These are phyloP conservation scores for Parapsyche elsis DNA, from an alignment of 1,140 invertebrate species.

Conservation along the genomic window DNA sequence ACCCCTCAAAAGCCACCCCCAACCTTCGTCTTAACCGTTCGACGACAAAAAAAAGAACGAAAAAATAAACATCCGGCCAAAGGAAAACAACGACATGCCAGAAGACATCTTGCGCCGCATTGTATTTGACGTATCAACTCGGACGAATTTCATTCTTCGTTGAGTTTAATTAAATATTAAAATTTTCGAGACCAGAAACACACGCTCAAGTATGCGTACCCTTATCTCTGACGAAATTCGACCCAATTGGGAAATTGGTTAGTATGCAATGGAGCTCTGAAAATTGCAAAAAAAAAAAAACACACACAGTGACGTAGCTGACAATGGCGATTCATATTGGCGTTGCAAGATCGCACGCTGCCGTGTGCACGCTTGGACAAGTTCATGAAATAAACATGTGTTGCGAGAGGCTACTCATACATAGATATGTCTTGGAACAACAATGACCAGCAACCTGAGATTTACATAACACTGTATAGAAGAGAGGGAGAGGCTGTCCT, in stretches of 20 bases:
- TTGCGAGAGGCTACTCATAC: neutral
- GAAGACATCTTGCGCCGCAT: neutral
- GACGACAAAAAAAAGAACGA: neutral
- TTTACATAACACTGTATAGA: neutral
- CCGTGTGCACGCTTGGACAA: neutral
- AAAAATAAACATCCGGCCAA: neutral
- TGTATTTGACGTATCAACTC: constrained; percentile 1
- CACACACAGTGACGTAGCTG: too few species aligned
- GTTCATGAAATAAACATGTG: constrained; percentile 5
- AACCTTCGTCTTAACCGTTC: neutral
- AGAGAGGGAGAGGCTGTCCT: neutral
- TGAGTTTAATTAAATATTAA: neutral
- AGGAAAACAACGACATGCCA: neutral
- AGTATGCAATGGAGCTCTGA: too few species aligned
- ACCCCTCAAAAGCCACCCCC: neutral
- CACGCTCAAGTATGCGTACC: too few species aligned
- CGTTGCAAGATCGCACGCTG: neutral
- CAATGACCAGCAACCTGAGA: neutral
- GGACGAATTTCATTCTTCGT: neutral
- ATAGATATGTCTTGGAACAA: neutral
- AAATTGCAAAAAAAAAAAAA: too few species aligned
- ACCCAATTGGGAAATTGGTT: too few species aligned
- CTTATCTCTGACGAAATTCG: too few species aligned
- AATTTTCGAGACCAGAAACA: too few species aligned
- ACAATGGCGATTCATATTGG: too few species aligned